A percentile compares a stretch with the other conserved stretches of the same genome.
These are phyloP conservation scores for Phengaris arion DNA, from an alignment of 2,888 invertebrate species.

Conservation along the genomic window DNA sequence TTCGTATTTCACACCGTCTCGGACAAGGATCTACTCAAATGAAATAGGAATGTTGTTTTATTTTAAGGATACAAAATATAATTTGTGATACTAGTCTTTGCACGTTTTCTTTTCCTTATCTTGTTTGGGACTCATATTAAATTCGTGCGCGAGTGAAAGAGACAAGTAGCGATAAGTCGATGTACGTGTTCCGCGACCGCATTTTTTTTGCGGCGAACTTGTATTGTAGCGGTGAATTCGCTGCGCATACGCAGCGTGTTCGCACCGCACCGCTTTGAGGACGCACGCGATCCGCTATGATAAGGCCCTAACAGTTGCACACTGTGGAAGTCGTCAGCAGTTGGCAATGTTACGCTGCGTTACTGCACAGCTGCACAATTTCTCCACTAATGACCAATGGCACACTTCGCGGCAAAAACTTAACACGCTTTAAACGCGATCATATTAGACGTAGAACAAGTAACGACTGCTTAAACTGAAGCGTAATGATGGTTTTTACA, in stretches of 20 bases:
- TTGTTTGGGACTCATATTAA: background rate
- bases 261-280: too few species aligned
- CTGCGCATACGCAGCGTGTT: too few species aligned
- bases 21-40: background rate
- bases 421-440: background rate
- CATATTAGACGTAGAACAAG: background rate
- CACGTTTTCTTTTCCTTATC: background rate
- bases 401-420: slow-evolving; percentile 1
- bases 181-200: too few species aligned
- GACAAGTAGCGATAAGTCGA: too few species aligned
- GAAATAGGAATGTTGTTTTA: background rate
- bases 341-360: slow-evolving; percentile 12
- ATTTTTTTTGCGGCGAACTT: too few species aligned
- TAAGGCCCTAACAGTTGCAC: background rate
- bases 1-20: background rate
- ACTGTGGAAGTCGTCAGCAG: background rate
- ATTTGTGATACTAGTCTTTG: background rate
- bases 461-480: background rate
- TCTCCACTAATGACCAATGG: background rate
- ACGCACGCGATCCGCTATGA: too few species aligned
- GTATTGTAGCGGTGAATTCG: too few species aligned
- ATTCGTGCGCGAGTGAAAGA: too few species aligned
- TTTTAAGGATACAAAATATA: slow-evolving; percentile 1
- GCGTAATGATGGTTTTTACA: too few species aligned
- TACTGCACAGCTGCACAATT: slow-evolving; percentile 18